phyloP scores from a whole-genome alignment of 2,888 invertebrate genomes.

The Aquatica leii region DNA sequence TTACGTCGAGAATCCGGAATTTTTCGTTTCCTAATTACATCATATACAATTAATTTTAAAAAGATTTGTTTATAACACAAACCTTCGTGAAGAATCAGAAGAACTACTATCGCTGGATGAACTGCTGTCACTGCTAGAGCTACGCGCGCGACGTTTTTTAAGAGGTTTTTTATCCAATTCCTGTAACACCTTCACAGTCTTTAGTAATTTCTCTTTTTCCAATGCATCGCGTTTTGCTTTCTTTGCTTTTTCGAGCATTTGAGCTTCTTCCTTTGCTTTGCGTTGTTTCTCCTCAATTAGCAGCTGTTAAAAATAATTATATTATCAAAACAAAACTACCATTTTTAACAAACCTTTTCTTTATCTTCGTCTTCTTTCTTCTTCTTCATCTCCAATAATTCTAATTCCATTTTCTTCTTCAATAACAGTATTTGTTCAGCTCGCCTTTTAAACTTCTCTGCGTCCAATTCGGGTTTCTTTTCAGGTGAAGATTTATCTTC shows the following conservation, averaged over 20 bases:
- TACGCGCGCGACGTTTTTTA: constrained; percentile 37
- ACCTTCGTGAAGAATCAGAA: constrained; percentile 44
- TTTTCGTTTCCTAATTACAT: constrained; percentile 27
- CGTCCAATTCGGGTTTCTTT: constrained; percentile 49
- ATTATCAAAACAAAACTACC: background rate
- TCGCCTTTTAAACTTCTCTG: constrained; percentile 54
- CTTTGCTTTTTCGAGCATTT: constrained; percentile 60
- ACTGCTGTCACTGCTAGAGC: constrained; percentile 43
- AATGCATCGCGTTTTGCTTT: constrained; percentile 58
- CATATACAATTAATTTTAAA: background rate
- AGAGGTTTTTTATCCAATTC: constrained; percentile 54
- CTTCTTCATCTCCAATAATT: constrained; percentile 66
- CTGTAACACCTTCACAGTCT: constrained; percentile 58
- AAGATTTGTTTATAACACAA: background rate
- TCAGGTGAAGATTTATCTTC: constrained; percentile 40
- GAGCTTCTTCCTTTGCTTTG: constrained; percentile 60
- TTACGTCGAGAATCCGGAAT: constrained; percentile 28
- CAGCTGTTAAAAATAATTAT: too few species aligned
- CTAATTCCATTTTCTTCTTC: constrained; percentile 69
- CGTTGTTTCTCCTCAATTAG: constrained; percentile 58
- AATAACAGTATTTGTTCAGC: constrained; percentile 64
- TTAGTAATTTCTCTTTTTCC: constrained; percentile 59
- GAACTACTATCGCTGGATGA: constrained; percentile 50
- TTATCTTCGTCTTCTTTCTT: constrained; percentile 63
- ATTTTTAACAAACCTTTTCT: constrained; percentile 37